Evolutionary conservation across 2,113 vertebrate species (phyloP), one percentile per base, ranked within the genome.

Genomic region (Murina feae): DNA sequence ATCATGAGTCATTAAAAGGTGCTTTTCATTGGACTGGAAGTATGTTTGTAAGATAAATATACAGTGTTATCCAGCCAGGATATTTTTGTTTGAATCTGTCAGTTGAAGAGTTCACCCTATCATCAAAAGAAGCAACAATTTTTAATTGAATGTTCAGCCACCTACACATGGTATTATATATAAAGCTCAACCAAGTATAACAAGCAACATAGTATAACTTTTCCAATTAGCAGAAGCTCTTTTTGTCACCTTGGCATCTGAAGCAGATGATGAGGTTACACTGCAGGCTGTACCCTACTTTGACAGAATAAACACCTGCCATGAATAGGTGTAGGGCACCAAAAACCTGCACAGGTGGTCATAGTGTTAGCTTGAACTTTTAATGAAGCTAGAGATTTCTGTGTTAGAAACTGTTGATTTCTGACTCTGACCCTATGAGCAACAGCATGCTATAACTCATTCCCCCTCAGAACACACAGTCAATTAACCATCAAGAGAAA

Each of bases 401-500:
- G 4, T 49, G 49, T 90, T 60, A 82, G 39, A 66, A 90, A 74
- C 12, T 75, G 28, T 39, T 76, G 39, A n/a, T 95, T 91, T 95
- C 21, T 35, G 11, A 44, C 18, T 60, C 53, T 39, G 44, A 63
- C 20, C 12, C 60, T 74, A 18, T 71, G 28, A 74, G 53, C n/a
- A 93, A 80, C 66, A 65, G 17, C 28, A 28, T 44, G 6, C 18
- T 55, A 17, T 49, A 90, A 71, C 49, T 94, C 63, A 66, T 75
- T 20, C 32, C 28, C 51, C 65, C 37, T 92, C 42, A 79, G 75
- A 92, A 49, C 44, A 72, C 17, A 71, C 3, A 81, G 37, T 82
- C 71, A 95, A 85, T 93, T 90, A 82, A 83, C 68, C 3, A 2
- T 21, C 66, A 53, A 81, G 72, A 93, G 74, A 82, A 79, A 79